Evolutionary conservation across 2,797 vertebrate species (phyloP).

Genomic region (Sarcophilus harrisii): DNA sequence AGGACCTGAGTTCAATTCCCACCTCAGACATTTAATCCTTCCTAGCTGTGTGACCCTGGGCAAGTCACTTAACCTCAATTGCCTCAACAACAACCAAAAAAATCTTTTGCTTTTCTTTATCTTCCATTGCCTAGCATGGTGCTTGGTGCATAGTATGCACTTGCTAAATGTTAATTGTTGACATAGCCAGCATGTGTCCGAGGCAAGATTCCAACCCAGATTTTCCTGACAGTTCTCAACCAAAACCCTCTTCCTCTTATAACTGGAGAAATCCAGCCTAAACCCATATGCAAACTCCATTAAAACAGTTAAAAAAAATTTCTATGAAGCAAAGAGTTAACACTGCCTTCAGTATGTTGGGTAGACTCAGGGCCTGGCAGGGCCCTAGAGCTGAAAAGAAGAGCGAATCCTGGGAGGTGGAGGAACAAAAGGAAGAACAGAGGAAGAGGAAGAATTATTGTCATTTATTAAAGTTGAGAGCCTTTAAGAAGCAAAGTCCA

Average conservation of each 20-base stretch:
- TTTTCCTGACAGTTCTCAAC: not conserved
- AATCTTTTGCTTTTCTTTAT: not conserved
- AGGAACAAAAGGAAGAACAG: not conserved
- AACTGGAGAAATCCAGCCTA: not conserved
- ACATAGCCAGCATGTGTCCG: not conserved
- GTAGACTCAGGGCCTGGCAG: not conserved
- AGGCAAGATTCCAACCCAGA: not conserved
- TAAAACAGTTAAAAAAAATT: not conserved
- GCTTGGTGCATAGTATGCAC: not conserved
- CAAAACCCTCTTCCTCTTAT: not conserved
- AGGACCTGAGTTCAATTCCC: too few species aligned
- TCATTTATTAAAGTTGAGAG: not conserved
- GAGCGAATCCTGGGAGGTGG: too few species aligned
- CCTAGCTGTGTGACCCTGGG: too few species aligned
- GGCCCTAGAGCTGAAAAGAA: not conserved
- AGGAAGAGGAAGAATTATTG: not conserved
- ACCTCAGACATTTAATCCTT: too few species aligned
- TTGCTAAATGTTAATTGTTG: not conserved
- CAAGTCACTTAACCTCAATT: too few species aligned
- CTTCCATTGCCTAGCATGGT: not conserved
- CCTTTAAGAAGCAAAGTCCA: not conserved
- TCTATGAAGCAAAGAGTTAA: not conserved
- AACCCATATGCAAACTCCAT: not conserved
- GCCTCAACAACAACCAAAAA: too few species aligned
- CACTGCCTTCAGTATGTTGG: not conserved